Percentiles rank a stretch among this genome's conserved stretches.
These are phyloP conservation scores for Zygothrica quintamaculata DNA, from an alignment of 2,888 invertebrate genomes.

Conservation along the genomic window DNA sequence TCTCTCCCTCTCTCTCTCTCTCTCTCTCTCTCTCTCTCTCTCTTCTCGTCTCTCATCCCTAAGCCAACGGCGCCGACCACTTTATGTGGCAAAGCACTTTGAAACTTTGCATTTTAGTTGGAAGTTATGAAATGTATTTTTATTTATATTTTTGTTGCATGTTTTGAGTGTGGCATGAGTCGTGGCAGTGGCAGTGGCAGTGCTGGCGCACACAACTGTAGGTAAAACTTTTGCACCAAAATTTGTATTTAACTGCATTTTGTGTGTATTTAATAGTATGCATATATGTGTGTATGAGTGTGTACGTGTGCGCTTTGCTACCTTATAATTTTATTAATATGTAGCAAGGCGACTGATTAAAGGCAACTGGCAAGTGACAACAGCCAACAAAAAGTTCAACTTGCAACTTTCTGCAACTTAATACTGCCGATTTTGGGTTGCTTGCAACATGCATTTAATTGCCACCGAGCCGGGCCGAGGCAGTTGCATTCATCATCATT, in stretches of 20 bases:
- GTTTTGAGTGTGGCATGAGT: constrained; percentile 11
- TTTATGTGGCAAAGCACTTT: constrained; percentile 50
- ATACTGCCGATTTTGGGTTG: constrained; percentile 6
- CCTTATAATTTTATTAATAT: constrained; percentile 28
- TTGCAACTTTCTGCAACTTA: constrained; percentile 5
- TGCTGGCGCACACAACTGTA: not conserved
- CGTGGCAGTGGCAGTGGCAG: not conserved
- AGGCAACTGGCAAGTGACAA: constrained; percentile 5
- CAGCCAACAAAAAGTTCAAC: too few species aligned
- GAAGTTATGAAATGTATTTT: constrained; percentile 59
- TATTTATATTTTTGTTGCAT: constrained; percentile 35
- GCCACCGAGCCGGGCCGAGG: constrained; percentile 12
- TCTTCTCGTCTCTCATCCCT: constrained; percentile 5
- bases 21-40: not conserved
- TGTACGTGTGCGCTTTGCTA: constrained; percentile 34
- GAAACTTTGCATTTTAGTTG: constrained; percentile 59
- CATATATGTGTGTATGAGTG: constrained; percentile 22
- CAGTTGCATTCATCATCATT: constrained; percentile 28
- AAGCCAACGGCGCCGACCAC: constrained; percentile 16
- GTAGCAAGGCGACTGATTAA: constrained; percentile 18
- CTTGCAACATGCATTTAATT: constrained; percentile 13
- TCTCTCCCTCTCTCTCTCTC: not conserved
- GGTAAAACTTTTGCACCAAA: constrained; percentile 29
- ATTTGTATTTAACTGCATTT: constrained; percentile 51
- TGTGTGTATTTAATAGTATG: constrained; percentile 17